Evolutionary conservation across 1,140 invertebrate species (phyloP).

Genomic region (Proctacanthus coquilletti): DNA sequence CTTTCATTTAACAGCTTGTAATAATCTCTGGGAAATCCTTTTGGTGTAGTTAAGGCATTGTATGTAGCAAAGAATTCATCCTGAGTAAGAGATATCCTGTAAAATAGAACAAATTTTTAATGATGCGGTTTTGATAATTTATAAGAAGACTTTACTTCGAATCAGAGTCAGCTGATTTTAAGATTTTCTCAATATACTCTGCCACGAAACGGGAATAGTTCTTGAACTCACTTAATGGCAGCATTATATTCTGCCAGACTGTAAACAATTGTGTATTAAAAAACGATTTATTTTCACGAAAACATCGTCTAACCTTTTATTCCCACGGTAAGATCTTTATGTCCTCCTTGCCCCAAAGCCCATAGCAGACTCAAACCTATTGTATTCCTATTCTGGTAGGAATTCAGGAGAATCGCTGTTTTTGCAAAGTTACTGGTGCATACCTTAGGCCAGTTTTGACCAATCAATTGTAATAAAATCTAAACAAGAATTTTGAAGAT

Average conservation of each 20-base stretch:
- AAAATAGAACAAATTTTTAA: conserved; percentile 7
- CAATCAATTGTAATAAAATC: conserved; percentile 50
- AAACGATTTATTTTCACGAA: conserved; percentile 5
- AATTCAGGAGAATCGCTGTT: conserved; percentile 45
- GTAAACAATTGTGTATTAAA: conserved; percentile 15
- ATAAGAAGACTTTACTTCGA: no score
- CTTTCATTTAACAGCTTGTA: conserved; percentile 32
- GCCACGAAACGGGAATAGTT: conserved; percentile 53
- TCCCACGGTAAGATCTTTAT: conserved; percentile 47
- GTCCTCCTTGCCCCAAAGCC: conserved; percentile 60
- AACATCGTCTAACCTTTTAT: conserved; percentile 42
- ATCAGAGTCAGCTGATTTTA: no score
- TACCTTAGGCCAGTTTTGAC: conserved; percentile 44
- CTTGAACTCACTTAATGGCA: conserved; percentile 55
- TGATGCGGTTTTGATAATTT: no score
- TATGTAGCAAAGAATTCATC: conserved; percentile 29
- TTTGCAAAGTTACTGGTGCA: conserved; percentile 43
- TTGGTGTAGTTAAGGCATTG: conserved; percentile 27
- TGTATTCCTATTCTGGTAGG: conserved; percentile 61
- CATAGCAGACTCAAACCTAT: conserved; percentile 63
- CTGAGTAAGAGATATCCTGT: conserved; percentile 14
- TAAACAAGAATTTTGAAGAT: no score
- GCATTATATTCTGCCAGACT: conserved; percentile 70
- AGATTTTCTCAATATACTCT: conserved; percentile 48
- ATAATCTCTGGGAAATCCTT: conserved; percentile 21